Conservation (phyloP, 1,140 invertebrate species). For the Drosophila parvula region DNA sequence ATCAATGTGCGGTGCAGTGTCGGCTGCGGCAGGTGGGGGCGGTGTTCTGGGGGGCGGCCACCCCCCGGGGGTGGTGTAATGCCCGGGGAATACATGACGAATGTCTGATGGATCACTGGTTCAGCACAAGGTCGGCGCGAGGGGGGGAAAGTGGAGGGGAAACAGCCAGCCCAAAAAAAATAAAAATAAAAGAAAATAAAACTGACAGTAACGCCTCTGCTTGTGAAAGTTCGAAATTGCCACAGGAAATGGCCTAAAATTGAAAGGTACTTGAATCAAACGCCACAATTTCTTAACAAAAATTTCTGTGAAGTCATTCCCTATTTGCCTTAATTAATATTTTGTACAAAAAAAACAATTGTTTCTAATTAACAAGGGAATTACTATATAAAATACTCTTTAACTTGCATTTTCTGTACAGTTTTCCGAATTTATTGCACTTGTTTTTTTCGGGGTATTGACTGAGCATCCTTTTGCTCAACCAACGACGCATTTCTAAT, state of each 20-base stretch:
- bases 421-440: not conserved
- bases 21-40: not conserved
- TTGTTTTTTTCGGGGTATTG: not conserved
- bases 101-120: conserved; percentile 41
- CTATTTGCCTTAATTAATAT: too few species aligned
- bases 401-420: too few species aligned
- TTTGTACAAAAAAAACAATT: too few species aligned
- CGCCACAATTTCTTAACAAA: not conserved
- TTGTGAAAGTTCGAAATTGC: not conserved
- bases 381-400: too few species aligned
- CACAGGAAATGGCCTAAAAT: conserved; percentile 10
- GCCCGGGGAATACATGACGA: conserved; percentile 46
- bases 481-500: conserved; percentile 48
- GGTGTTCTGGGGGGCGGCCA: not conserved
- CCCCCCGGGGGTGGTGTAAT: conserved; percentile 5
- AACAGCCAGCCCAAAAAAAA: not conserved
- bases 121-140: conserved; percentile 5
- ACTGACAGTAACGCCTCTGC: not conserved
- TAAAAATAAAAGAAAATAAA: not conserved
- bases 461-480: not conserved
- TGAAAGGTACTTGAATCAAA: not conserved
- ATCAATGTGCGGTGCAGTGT: conserved; percentile 38
- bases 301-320: not conserved
- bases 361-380: too few species aligned
- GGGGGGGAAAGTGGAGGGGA: conserved; percentile 4